Base-by-base conservation (phyloP, 2,797 vertebrate species). In the Sebastes dallii region DNA sequence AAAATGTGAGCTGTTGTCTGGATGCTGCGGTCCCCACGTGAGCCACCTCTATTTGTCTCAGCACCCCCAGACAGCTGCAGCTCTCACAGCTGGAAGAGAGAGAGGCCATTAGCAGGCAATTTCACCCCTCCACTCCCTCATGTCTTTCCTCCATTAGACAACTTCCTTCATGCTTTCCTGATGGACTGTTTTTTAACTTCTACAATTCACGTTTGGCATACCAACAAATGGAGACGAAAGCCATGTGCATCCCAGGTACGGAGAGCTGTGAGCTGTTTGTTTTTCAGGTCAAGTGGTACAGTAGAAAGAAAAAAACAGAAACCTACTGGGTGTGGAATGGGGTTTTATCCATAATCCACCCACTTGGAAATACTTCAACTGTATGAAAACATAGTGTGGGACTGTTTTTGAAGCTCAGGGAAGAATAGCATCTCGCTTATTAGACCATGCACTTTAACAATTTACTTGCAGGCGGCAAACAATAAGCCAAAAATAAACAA, bases 401-500 rank as follows among this genome's bases (percentile, higher is more conserved):
- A 64, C 34, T 80, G 66, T 71, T 86, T 87, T 75, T 71, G 69
- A 84, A 81, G 82, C 85, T 74, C 4, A 18, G 42, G 46, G 34
- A 78, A 82, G 77, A 84, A 84, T 62, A 75, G 65, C 32, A 60
- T 81, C 77, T 72, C 24, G 24, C 80, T 76, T 88, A 81, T 88
- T 86, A 81, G 59, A 74, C 27, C 77, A 46, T 46, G 42, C 42
- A 65, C 75, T 85, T 87, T 62, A 87, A 88, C 85, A 87, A 89
- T 90, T 85, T 66, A 85, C 72, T 86, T 12, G 1, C 80, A 77
- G 80, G 69, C 82, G 72, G 86, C 74, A 82, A 90, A 92, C 85
- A 90, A 89, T 91, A 75, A 74, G 74, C 82, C 83, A 64, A 86
- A 94, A 94, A 94, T 90, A 93, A 93, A 85, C 88, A 85, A 61